Conservation (phyloP, 1,140 invertebrate genomes). For the Apis mellifera region Amel_HAv3.1 CM009942.2:5848001-5848500, state of each 20-base stretch:
- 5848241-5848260: background rate
- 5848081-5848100: constrained; percentile 57
- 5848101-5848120: constrained; percentile 38
- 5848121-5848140: constrained; percentile 51
- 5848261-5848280: background rate
- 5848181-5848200: constrained; percentile 3
- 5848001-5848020: constrained; percentile 36
- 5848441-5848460: no score
- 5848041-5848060: constrained; percentile 59
- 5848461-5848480: background rate
- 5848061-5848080: constrained; percentile 58
- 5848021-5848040: constrained; percentile 47
- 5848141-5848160: constrained; percentile 33
- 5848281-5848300: no score
- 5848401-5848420: no score
- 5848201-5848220: background rate
- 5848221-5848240: background rate
- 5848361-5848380: no score
- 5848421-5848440: no score
- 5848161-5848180: background rate
- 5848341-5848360: no score
- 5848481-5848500: background rate
- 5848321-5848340: no score
- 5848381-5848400: no score
- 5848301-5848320: no score